Conservation (phyloP, 2,888 invertebrate genomes). For the Watsonalla cultraria region DNA sequence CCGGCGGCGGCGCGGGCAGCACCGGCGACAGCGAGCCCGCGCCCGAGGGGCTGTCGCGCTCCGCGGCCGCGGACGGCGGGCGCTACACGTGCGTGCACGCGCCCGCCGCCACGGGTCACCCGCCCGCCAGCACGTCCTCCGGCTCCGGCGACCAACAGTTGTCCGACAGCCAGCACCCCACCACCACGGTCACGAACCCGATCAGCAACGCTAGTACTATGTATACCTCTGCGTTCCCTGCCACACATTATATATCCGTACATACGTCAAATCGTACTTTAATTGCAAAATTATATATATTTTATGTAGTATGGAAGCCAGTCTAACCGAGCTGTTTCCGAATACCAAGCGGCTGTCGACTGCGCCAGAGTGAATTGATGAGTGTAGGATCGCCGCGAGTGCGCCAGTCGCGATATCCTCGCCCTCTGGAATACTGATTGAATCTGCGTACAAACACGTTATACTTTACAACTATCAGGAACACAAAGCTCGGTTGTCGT, state of each 20-base stretch:
- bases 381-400: slow-evolving; percentile 84
- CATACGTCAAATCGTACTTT: not conserved
- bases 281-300: not conserved
- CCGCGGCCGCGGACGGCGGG: slow-evolving; percentile 65
- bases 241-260: not conserved
- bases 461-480: slow-evolving; percentile 12
- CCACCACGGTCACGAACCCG: slow-evolving; percentile 85
- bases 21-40: slow-evolving; percentile 62
- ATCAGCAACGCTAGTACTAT: slow-evolving; percentile 85
- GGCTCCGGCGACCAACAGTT: slow-evolving; percentile 89
- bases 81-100: slow-evolving; percentile 78
- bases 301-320: not conserved
- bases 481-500: not conserved
- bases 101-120: slow-evolving; percentile 84
- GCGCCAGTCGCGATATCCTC: slow-evolving; percentile 85
- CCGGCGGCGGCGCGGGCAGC: slow-evolving; percentile 52
- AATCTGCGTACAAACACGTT: slow-evolving; percentile 66
- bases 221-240: slow-evolving; percentile 87
- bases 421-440: slow-evolving; percentile 79
- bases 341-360: slow-evolving; percentile 85
- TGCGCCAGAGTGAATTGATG: slow-evolving; percentile 85
- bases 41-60: slow-evolving; percentile 54
- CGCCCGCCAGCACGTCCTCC: slow-evolving; percentile 81
- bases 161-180: slow-evolving; percentile 87
- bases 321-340: slow-evolving; percentile 80